Evolutionary conservation across 1,140 invertebrate species (phyloP), one percentile per base, ranked within the genome.

Genomic region (Nixonia krombeini): DNA sequence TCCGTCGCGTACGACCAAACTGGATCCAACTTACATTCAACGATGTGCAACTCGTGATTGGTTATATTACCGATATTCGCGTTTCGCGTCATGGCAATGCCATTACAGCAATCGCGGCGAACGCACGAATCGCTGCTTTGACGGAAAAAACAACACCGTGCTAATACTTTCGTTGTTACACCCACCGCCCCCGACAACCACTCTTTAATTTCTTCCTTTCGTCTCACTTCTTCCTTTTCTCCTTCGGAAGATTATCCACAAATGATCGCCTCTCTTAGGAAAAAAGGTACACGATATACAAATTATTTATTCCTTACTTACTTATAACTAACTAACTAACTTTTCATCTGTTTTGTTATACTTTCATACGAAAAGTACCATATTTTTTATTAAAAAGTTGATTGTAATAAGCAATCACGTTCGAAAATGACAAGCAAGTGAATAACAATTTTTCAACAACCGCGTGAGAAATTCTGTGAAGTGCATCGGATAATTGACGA

Each of bases 21-120:
- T 59, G 37, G 51, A 67, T 62, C 59, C 65, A 59, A 61, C 62
- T 13, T 65, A 52, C 33, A 50, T 38, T 61, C 47, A 57, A 55
- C 72, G 58, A 67, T 53, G 62, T 64, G 66, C 62, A 63, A 59
- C 61, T 67, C 67, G 69, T 77, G 71, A 77, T 77, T 77, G 73
- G 75, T 77, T 77, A 77, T 71, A 77, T 77, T 77, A 77, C 73
- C 61, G 71, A 75, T 75, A 73, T 56, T 69, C 66, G 75, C 75
- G 75, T 77, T 65, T 59, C 66, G 58, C 66, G 72, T 72, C 75
- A 70, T 40, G 61, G 42, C 46, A 47, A 65, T 61, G 69, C 64
- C 70, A 69, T 74, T 74, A 70, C 69, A 70, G 63, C 58, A 68
- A 71, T 71, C 70, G 70, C 29, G 65, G 70, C 71, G 70, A 68